Conservation (phyloP, 2,113 vertebrate genomes). For the Fulica atra region DNA sequence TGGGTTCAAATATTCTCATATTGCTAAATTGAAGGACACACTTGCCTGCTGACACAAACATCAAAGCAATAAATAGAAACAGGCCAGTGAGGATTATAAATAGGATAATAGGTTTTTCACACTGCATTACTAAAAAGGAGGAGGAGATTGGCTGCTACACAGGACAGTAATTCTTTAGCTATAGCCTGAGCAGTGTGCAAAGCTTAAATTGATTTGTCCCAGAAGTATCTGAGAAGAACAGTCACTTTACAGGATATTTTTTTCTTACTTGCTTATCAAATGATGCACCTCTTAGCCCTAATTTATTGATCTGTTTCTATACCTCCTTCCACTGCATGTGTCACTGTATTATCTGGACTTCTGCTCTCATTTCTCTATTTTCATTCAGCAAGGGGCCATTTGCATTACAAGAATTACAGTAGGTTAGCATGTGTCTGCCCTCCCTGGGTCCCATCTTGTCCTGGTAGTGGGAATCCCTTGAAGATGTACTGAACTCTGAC, state of each 20-base stretch:
- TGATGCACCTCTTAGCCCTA: neutral
- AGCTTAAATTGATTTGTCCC: slow-evolving; percentile 19
- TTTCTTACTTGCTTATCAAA: slow-evolving; percentile 17
- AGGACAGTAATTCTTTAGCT: neutral
- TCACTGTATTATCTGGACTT: neutral
- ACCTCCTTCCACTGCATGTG: neutral
- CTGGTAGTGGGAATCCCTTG: neutral
- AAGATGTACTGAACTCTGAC: neutral
- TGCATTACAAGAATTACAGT: rapidly evolving
- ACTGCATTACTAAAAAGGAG: neutral
- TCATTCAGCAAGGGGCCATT: neutral
- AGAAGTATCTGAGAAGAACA: neutral
- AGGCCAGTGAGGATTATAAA: neutral
- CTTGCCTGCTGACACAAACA: neutral
- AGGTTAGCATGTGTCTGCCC: rapidly evolving
- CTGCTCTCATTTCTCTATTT: neutral
- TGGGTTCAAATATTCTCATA: neutral
- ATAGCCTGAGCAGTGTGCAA: neutral
- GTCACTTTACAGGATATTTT: neutral
- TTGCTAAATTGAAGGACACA: neutral
- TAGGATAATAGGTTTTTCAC: neutral
- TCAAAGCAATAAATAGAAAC: neutral
- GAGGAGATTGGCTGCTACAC: neutral
- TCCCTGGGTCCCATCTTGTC: rapidly evolving
- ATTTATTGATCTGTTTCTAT: neutral